These are phyloP conservation scores for Phyllostomus discolor DNA, from an alignment of 2,113 vertebrate species.

Conservation along the genomic window DNA sequence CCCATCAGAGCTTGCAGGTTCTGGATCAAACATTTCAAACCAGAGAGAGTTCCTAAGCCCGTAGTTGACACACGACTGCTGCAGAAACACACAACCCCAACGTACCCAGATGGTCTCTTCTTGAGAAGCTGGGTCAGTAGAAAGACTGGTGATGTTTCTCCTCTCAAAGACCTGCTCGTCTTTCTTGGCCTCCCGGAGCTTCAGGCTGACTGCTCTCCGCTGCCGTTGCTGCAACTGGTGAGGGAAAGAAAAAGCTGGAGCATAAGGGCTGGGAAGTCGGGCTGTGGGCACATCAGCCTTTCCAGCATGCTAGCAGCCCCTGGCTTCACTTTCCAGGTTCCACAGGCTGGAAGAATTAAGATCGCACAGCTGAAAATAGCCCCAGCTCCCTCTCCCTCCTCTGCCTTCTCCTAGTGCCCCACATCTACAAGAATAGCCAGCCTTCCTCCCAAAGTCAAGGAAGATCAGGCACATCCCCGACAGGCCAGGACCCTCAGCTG, in stretches of 20 bases:
- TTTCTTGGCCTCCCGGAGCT: conserved; percentile 90
- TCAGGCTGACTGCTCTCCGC: conserved; percentile 78
- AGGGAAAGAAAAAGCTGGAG: background rate
- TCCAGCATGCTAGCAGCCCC: too few species aligned
- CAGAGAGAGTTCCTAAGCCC: background rate
- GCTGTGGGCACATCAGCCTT: background rate
- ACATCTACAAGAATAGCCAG: background rate
- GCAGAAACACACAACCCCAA: fast-evolving
- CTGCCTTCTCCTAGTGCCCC: background rate
- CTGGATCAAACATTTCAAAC: background rate
- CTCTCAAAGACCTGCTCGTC: conserved; percentile 89
- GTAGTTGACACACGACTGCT: background rate
- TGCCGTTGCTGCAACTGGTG: conserved; percentile 84
- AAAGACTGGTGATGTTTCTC: conserved; percentile 80
- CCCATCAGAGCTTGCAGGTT: background rate
- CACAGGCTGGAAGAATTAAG: background rate
- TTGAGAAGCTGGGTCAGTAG: background rate
- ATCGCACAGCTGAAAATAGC: background rate
- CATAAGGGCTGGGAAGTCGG: background rate
- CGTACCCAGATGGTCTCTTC: background rate
- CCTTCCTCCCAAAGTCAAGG: background rate
- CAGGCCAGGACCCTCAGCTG: background rate
- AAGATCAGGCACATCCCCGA: background rate
- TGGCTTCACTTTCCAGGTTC: background rate
- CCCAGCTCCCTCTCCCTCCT: background rate